Evolutionary conservation across 1,140 invertebrate genomes (phyloP).

Genomic region (Neodiprion fabricii): DNA sequence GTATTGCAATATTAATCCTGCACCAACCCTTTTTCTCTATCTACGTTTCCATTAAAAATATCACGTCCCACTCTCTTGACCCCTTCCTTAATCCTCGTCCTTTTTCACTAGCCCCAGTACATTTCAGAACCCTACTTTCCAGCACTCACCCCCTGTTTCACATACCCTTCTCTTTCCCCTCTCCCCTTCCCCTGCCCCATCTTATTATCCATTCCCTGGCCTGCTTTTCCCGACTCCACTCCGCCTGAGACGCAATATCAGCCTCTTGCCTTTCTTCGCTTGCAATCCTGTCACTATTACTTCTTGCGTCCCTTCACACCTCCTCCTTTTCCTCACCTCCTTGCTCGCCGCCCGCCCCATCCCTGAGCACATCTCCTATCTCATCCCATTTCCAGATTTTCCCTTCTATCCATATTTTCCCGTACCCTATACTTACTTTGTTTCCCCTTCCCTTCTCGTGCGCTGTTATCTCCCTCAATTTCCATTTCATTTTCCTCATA

Average conservation of each 20-base stretch:
- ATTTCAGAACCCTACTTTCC: slow-evolving; percentile 20
- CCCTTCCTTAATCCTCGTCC: slow-evolving; percentile 26
- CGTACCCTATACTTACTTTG: neutral
- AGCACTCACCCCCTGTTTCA: neutral
- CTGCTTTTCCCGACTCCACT: too few species aligned
- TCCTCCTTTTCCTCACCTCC: neutral
- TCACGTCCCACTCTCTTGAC: slow-evolving; percentile 21
- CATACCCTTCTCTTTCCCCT: neutral
- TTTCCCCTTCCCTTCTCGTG: neutral
- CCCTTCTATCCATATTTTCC: neutral
- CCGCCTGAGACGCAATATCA: too few species aligned
- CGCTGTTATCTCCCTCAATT: neutral
- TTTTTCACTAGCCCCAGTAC: slow-evolving; percentile 20
- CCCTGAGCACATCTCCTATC: too few species aligned
- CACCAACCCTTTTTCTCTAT: slow-evolving; percentile 23
- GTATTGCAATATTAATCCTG: slow-evolving; percentile 10
- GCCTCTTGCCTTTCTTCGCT: neutral
- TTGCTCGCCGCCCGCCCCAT: too few species aligned
- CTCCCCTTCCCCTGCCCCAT: neutral
- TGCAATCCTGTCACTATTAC: slow-evolving; percentile 11
- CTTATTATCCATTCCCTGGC: too few species aligned
- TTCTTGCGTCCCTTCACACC: neutral
- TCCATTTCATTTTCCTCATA: slow-evolving; percentile 1
- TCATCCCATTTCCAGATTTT: neutral
- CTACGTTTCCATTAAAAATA: slow-evolving; percentile 31